Evolutionary conservation across 2,113 vertebrate genomes (phyloP).

Genomic region (Sebastes fasciatus): DNA sequence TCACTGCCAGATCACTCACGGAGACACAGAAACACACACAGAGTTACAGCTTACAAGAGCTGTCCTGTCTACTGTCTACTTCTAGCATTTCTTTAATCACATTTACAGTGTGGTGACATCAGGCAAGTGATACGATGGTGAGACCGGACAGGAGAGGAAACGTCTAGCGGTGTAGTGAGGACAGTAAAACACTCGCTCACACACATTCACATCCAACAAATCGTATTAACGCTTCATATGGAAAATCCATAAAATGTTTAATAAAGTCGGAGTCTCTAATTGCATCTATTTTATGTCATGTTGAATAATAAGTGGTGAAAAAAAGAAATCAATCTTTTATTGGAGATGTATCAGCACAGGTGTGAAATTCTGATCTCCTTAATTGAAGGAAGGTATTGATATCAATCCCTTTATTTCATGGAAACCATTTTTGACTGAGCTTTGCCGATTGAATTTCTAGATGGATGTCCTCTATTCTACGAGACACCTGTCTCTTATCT

Average conservation of each 20-base stretch:
- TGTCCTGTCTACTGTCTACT: conserved; percentile 45
- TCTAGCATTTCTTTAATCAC: conserved; percentile 80
- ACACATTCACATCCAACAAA: conserved; percentile 17
- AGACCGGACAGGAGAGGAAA: conserved; percentile 48
- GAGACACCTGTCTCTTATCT: conserved; percentile 80
- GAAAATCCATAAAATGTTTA: not conserved
- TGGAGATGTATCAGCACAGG: conserved; percentile 9
- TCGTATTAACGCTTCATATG: not conserved
- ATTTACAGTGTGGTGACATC: conserved; percentile 63
- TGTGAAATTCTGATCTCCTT: conserved; percentile 31
- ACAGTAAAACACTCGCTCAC: conserved; percentile 4
- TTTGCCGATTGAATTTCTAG: conserved; percentile 77
- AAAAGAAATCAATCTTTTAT: not conserved
- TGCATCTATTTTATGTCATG: not conserved
- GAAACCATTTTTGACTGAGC: conserved; percentile 73
- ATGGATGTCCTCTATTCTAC: conserved; percentile 80
- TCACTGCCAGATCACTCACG: not conserved
- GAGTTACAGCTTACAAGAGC: conserved; percentile 34
- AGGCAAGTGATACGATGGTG: conserved; percentile 69
- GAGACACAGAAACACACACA: conserved; percentile 8
- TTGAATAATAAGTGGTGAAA: not conserved
- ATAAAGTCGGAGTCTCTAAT: not conserved
- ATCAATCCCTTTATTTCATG: conserved; percentile 65
- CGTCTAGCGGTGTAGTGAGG: conserved; percentile 20
- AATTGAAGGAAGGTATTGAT: conserved; percentile 59